Base-by-base conservation (phyloP, 2,888 invertebrate species). In the Ceramica pisi region DNA sequence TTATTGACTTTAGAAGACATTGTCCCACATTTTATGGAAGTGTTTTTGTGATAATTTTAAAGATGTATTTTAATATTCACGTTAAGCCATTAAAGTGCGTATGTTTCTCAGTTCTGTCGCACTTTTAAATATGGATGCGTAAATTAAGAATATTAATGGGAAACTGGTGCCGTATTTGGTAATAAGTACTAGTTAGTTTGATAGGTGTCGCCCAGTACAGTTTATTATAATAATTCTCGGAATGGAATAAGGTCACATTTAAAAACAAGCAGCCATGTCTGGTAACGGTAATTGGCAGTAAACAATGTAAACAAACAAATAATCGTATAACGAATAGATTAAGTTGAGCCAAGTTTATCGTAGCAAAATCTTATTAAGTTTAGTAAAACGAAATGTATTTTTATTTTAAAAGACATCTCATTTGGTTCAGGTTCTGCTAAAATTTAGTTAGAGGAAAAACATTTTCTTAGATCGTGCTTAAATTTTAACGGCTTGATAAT, bases 1-100 rank as follows among this genome's bases (percentile, higher is more conserved):
- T 81, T 82, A 80, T 86, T 86, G 80, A 81, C 82, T 71, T 78
- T 76, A 66, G 68, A 80, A 81, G 76, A 75, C 71, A 79, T 68
- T 79, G 87, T 75, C 82, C 86, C 71, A 74, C 66, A 85, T 86
- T 81, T 71, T 69, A 65, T 65, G 26, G 16, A 56, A 48, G 10
- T n/a, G 38, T 68, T 77, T 63, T 61, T 71, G n/a, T 76, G 41
- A 48, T 53, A 46, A 67, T 48, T 56, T 55, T 44, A 70, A 79
- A 74, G 65, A 78, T 75, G 71, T 71, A 50, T 71, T 56, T 66
- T 74, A 62, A 66, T 57, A 46, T 57, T 51, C 16, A 56, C 31
- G n/a, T 31, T 16, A 12, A 23, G 7, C 38, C 48, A 64, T 80
- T 48, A 63, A 67, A 59, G 46, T 46, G 50, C 41, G 46, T 44